Evolutionary conservation across 2,113 vertebrate species (phyloP).

Genomic region (Corynorhinus townsendii): DNA sequence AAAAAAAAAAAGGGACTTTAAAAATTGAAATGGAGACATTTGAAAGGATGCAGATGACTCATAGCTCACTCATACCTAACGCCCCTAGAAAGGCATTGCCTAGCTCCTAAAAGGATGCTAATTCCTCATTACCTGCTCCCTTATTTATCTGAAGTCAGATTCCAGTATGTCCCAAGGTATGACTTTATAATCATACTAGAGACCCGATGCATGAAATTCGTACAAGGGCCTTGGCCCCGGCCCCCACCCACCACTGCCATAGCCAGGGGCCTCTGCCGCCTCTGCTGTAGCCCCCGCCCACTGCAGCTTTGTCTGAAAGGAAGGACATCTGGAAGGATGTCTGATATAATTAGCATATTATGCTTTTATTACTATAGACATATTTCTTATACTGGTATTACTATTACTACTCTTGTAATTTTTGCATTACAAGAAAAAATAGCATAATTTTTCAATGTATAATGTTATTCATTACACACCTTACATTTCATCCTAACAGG

Average conservation of each 20-base stretch:
- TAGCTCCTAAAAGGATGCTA: background rate
- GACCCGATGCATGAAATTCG: too few relatives aligned
- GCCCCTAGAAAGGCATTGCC: background rate
- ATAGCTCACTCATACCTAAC: background rate
- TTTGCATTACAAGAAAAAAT: background rate
- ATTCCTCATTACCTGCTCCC: background rate
- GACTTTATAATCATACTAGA: too few relatives aligned
- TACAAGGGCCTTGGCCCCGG: too few relatives aligned
- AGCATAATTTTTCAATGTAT: background rate
- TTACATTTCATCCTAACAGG: background rate
- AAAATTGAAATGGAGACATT: background rate
- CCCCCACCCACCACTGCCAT: too few relatives aligned
- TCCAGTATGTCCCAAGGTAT: background rate
- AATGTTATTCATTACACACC: background rate
- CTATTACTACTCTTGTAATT: background rate
- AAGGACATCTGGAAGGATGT: too few relatives aligned
- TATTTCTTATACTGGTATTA: background rate
- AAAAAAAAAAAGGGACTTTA: background rate
- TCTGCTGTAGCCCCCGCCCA: too few relatives aligned
- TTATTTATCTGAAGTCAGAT: background rate
- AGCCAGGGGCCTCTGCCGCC: too few relatives aligned
- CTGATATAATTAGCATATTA: too few relatives aligned
- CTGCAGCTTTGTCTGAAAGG: too few relatives aligned
- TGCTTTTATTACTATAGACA: background rate
- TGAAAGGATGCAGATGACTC: background rate